A percentile compares a stretch with the other conserved stretches of the same genome.
phyloP scores from a whole-genome alignment of 2,797 vertebrate genomes.

The Acanthiza pusilla region DNA sequence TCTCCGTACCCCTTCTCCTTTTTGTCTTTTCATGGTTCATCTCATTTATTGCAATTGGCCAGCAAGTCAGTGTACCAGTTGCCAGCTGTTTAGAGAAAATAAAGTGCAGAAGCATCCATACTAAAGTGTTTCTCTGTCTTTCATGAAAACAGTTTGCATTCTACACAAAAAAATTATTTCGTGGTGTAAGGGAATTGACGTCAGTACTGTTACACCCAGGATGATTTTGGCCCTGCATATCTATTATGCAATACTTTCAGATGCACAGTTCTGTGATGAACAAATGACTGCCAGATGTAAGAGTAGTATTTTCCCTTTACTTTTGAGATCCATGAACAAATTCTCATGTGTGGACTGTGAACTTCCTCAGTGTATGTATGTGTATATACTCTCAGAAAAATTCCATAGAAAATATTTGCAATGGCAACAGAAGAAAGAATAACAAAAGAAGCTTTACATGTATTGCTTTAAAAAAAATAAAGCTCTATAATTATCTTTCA shows the following conservation, averaged over 20 bases:
- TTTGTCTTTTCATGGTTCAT: not conserved
- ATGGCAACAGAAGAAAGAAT: not conserved
- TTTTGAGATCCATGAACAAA: conserved; percentile 16
- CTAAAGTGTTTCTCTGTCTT: conserved; percentile 22
- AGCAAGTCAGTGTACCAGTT: conserved; percentile 17
- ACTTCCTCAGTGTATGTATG: not conserved
- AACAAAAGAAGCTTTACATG: not conserved
- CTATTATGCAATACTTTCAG: conserved; percentile 65
- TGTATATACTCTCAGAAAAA: not conserved
- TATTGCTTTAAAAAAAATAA: not conserved
- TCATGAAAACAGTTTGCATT: conserved; percentile 52
- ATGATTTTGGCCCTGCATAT: conserved; percentile 56
- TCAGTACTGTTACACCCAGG: conserved; percentile 52
- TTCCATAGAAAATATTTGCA: not conserved
- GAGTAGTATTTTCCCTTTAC: not conserved
- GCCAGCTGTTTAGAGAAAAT: conserved; percentile 37
- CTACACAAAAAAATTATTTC: conserved; percentile 39
- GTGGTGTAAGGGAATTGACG: conserved; percentile 49
- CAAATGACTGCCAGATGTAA: conserved; percentile 67
- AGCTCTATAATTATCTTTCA: not conserved
- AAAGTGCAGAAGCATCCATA: not conserved
- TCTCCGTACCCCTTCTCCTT: not conserved
- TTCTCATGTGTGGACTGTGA: not conserved
- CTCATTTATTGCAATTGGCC: conserved; percentile 17
- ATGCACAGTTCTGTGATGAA: conserved; percentile 42